A percentile compares a stretch with the other conserved stretches of the same genome.
Evolutionary conservation across 2,113 vertebrate species (phyloP).

Genomic region (Passer domesticus): DNA sequence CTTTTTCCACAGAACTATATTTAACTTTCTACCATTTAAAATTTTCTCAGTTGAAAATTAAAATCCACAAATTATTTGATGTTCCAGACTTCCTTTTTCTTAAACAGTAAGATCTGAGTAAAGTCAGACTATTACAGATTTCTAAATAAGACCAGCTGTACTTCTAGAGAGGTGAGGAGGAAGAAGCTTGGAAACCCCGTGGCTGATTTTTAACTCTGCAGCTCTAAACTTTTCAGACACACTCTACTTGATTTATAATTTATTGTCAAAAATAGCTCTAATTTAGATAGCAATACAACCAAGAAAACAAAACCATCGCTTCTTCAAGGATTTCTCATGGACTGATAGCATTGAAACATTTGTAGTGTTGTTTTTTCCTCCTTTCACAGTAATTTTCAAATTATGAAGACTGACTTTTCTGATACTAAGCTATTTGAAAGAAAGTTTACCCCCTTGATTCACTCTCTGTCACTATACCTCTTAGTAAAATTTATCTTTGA

Average conservation of each 20-base stretch:
- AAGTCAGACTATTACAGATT: not conserved
- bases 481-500: not conserved
- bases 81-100: not conserved
- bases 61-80: not conserved
- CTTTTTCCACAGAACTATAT: not conserved
- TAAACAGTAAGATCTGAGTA: not conserved
- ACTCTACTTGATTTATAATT: not conserved
- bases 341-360: not conserved
- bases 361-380: not conserved
- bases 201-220: not conserved
- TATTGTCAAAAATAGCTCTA: not conserved
- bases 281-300: not conserved
- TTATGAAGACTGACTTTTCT: not conserved
- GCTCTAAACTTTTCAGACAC: not conserved
- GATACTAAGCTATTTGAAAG: not conserved
- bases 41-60: not conserved
- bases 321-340: not conserved
- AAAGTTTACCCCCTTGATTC: not conserved
- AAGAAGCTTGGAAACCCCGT: not conserved
- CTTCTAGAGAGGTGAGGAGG: not conserved
- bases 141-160: not conserved
- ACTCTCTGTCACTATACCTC: not conserved
- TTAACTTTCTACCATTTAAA: not conserved
- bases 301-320: not conserved
- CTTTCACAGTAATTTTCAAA: not conserved